Percentiles rank a stretch among this genome's conserved stretches.
These are phyloP conservation scores for Dinomys branickii DNA, from an alignment of 2,113 vertebrate species.

Conservation along the genomic window DNA sequence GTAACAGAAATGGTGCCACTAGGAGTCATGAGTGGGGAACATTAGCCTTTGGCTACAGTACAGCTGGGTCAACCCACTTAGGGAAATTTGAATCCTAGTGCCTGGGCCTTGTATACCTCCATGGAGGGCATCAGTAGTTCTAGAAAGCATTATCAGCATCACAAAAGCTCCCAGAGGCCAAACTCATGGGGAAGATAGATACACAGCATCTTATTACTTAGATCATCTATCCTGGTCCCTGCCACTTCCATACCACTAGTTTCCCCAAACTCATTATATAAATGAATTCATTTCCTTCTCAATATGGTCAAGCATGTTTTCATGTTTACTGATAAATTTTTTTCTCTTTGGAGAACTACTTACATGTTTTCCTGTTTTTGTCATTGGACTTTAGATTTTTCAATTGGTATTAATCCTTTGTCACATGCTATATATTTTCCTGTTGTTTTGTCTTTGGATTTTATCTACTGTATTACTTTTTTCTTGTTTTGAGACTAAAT, in stretches of 20 bases:
- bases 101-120: background rate
- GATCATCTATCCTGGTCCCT: background rate
- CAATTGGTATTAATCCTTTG: constrained; percentile 16
- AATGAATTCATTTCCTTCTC: constrained; percentile 16
- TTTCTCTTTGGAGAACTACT: background rate
- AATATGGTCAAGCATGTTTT: background rate
- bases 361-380: background rate
- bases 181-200: background rate
- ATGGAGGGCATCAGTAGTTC: background rate
- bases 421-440: background rate
- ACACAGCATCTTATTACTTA: background rate
- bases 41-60: background rate
- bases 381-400: background rate
- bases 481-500: background rate
- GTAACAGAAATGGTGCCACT: background rate
- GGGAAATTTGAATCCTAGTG: background rate
- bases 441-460: background rate
- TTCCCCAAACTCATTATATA: background rate
- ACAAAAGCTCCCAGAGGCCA: background rate
- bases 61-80: background rate
- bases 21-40: background rate
- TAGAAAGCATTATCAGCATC: background rate
- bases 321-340: background rate
- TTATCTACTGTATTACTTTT: background rate
- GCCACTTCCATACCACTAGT: background rate